Base-by-base conservation (phyloP, 2,888 invertebrate genomes). In the Dryobota labecula region DNA sequence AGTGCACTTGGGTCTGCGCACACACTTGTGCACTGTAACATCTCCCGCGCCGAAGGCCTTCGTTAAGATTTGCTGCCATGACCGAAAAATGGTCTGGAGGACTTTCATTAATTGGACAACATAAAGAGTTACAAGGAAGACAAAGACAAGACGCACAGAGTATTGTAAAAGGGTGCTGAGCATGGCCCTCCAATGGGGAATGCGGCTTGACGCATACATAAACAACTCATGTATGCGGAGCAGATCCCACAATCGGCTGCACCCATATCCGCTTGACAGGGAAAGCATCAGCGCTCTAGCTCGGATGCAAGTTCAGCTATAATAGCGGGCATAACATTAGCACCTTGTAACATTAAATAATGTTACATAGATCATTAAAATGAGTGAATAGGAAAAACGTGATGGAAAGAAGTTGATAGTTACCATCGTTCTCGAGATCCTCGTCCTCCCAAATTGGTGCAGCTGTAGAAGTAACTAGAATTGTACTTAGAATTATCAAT, bases 361-460 rank as follows among this genome's bases (percentile, higher is more conserved):
- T 58, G 7, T 58, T 60, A 43, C 41, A 5, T n/a, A 20, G 13
- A 20, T n/a, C 11, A 51, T 33, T 33, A 9, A 9, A 61, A 61
- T 18, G 1, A 15, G 18, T 30, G 6, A 11, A 1, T 49, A 18
- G 9, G 61, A 30, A 27, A 45, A 53, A 15, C 11, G 2, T 20
- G 13, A 30, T 24, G 5, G 8, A 38, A 38, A 33, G 11, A 20
- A 61, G 30, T 49, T 36, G 9, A 64, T 82, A 72, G 45, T 85
- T 78, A 82, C 84, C 86, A 51, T 80, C 33, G 63, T 67, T 53
- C 36, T 77, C 76, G 54, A 84, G 66, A 80, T 78, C 73, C 51
- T 71, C 77, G 18, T 83, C 80, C 72, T 89, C 87, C 38, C 62
- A 76, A 54, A 90, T 18, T 27, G 92, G 90, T 20, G 90, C 90